phyloP scores from a whole-genome alignment of 1,140 invertebrate species.

The Heterodera carotae region DNA sequence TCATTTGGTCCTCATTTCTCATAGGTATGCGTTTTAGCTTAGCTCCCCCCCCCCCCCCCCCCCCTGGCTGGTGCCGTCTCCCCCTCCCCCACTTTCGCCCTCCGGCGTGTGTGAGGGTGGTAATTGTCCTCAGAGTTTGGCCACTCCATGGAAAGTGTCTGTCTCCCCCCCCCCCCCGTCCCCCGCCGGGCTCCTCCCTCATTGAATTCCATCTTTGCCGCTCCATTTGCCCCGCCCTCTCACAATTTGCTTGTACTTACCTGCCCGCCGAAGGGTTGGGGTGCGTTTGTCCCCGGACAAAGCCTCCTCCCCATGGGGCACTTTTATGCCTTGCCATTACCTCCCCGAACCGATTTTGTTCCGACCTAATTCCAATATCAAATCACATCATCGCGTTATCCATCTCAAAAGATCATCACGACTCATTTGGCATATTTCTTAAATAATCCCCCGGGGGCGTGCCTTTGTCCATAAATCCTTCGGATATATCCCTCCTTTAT shows the following conservation, averaged over 20 bases:
- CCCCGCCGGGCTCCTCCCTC: too few species aligned
- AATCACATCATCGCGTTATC: not conserved
- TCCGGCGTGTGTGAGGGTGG: not conserved
- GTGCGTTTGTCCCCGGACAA: not conserved
- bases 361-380: not conserved
- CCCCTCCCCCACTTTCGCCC: too few species aligned
- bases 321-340: not conserved
- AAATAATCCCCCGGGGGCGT: not conserved
- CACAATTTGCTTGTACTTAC: not conserved
- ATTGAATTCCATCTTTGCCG: not conserved
- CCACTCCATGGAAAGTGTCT: too few species aligned
- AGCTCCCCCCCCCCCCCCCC: too few species aligned
- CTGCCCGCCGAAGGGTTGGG: not conserved
- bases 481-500: too few species aligned
- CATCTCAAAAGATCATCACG: not conserved
- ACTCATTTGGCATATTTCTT: not conserved
- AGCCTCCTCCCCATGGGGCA: too few species aligned
- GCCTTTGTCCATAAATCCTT: not conserved
- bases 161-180: too few species aligned
- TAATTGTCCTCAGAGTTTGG: not conserved
- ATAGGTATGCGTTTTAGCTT: not conserved
- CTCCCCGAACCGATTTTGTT: not conserved
- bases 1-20: not conserved
- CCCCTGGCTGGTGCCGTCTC: too few species aligned
- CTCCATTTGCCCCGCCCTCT: not conserved